These are phyloP conservation scores for Actinemys pallida DNA, from an alignment of 2,113 vertebrate species.

Conservation along the genomic window DNA sequence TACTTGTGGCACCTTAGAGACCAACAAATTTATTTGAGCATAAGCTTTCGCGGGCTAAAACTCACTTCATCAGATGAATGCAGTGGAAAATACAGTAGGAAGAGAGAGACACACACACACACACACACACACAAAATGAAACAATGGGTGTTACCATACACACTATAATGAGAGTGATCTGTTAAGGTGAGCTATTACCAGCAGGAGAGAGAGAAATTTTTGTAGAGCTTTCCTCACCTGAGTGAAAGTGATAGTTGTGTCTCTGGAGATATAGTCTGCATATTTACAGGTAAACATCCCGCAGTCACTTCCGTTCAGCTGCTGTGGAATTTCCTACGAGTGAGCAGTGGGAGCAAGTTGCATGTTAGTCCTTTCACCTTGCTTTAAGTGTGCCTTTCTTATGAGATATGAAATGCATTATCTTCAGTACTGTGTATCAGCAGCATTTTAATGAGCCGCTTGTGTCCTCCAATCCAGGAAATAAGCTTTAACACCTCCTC, in stretches of 20 bases:
- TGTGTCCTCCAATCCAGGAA: background rate
- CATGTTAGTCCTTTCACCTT: background rate
- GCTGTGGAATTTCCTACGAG: constrained; percentile 93
- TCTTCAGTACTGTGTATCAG: background rate
- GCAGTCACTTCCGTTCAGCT: constrained; percentile 92
- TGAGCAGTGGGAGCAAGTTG: background rate
- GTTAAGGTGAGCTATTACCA: too few species aligned
- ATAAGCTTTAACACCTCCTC: background rate
- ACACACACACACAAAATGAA: too few species aligned
- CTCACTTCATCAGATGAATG: too few species aligned
- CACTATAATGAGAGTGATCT: too few species aligned
- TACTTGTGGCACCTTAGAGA: too few species aligned
- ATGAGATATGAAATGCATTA: background rate
- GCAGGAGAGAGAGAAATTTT: too few species aligned
- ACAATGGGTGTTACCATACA: too few species aligned
- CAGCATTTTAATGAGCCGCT: background rate
- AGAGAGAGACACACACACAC: too few species aligned
- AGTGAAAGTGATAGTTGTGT: constrained; percentile 87
- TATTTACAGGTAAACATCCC: constrained; percentile 96
- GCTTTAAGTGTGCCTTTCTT: background rate
- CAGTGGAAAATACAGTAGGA: too few species aligned
- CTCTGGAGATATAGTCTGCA: constrained; percentile 89
- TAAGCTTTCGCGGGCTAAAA: too few species aligned
- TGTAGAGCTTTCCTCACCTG: constrained; percentile 80
- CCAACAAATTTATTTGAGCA: too few species aligned